Evolutionary conservation across 2,113 vertebrate genomes (phyloP), one percentile per base, ranked within the genome.

Genomic region (Chascanopsetta lugubris): DNA sequence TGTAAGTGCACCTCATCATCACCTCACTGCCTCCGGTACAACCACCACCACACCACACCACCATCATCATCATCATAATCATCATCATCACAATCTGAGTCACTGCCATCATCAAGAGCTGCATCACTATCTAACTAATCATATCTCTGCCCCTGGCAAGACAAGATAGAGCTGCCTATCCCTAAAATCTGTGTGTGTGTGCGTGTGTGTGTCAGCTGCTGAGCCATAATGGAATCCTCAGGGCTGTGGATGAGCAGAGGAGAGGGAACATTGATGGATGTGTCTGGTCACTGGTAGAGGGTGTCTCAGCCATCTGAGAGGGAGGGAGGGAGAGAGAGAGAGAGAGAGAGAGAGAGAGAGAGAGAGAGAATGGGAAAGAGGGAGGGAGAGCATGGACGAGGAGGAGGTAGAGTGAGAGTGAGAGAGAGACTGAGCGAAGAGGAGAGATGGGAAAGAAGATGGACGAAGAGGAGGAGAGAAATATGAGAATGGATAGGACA

Each of bases 181-280:
- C 50, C 61, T 64, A 49, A 62, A 58, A 55, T 72, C 24, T 62
- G 60, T 27, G 13, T 60, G 57, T 45, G 32, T 12, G 24, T 49
- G 60, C 8, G 38, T 54, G 60, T 69, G 63, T 45, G 56, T 57
- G 66, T 58, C 8, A 46, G 60, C 47, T 38, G 54, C 66, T 58
- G 46, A 77, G 83, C 74, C 71, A 72, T 86, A 88, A 89, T 87
- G 74, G 80, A 85, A 82, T 85, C 83, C 85, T 76, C 75, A 75
- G 79, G 75, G 75, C 68, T 72, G 80, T 62, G 60, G 71, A 69
- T 65, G 64, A 85, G 77, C 58, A 72, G 67, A 79, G 30, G 46
- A 84, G 70, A 40, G 70, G 51, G 54, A 67, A 72, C 83, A 75
- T 8, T 87, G 85, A 86, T 82, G 75, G 75, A 88, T 85, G 75